Evolutionary conservation across 2,797 vertebrate genomes (phyloP).

Genomic region (Chiropotes sagulatus): DNA sequence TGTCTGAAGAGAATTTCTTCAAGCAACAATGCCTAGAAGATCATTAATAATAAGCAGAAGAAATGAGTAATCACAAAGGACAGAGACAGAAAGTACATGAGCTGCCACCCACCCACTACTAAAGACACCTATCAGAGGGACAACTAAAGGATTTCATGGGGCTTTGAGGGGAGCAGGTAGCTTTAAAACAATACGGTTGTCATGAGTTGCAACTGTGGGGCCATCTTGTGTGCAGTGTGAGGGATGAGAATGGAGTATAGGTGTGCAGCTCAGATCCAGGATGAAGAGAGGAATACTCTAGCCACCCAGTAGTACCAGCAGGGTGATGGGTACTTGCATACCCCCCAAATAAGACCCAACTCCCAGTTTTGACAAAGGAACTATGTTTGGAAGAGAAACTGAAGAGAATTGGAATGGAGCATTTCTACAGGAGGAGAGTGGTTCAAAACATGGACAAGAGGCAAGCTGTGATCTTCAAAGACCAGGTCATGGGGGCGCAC

Average conservation of each 20-base stretch:
- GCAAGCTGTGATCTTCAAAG: neutral
- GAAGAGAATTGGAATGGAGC: neutral
- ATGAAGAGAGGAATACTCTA: neutral
- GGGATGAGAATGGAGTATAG: neutral
- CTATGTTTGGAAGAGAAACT: neutral
- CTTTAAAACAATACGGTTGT: neutral
- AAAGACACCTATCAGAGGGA: conserved; percentile 53
- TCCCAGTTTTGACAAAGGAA: neutral
- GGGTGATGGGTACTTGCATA: neutral
- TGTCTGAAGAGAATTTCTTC: neutral
- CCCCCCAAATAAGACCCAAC: neutral
- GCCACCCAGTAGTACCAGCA: neutral
- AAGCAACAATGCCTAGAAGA: neutral
- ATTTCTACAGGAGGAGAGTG: neutral
- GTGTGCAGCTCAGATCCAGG: neutral
- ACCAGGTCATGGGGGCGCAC: neutral
- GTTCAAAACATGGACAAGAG: neutral
- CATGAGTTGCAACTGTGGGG: neutral
- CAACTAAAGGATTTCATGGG: neutral
- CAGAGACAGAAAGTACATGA: neutral
- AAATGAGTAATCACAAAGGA: neutral
- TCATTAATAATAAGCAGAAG: neutral
- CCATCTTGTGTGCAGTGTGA: neutral
- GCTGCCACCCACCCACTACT: neutral
- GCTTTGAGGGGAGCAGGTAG: neutral